Percentiles rank a stretch among this genome's conserved stretches.
Evolutionary conservation across 2,113 vertebrate species (phyloP).

Genomic region (Poecile atricapillus): DNA sequence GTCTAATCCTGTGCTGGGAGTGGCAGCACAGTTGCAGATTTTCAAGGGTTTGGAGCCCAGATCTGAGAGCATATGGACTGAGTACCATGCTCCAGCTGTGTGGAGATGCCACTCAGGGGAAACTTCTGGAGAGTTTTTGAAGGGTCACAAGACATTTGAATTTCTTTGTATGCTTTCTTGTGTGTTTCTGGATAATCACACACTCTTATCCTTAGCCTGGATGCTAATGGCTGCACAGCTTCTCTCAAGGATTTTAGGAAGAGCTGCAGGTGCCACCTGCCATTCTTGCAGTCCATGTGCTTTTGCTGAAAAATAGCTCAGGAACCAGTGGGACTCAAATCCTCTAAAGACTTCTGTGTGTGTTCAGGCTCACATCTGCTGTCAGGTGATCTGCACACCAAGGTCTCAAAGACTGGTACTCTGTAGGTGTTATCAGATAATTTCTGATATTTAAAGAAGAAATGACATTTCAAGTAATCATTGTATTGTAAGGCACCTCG

Average conservation of each 20-base stretch:
- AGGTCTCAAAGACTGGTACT: not conserved
- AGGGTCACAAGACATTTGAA: not conserved
- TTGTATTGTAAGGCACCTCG: not conserved
- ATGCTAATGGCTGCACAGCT: not conserved
- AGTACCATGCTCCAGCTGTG: not conserved
- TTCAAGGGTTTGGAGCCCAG: not conserved
- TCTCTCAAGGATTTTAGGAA: accelerated
- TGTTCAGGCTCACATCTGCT: not conserved
- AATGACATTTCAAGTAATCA: not conserved
- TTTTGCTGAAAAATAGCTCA: not conserved
- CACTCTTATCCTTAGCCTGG: not conserved
- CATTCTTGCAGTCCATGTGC: not conserved
- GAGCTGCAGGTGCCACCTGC: not conserved
- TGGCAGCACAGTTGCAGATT: not conserved
- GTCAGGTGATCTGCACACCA: not conserved
- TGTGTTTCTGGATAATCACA: not conserved
- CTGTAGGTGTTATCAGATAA: not conserved
- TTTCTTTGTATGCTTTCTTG: accelerated
- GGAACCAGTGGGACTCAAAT: not conserved
- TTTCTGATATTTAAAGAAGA: not conserved
- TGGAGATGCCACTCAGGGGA: not conserved
- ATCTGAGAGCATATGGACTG: not conserved
- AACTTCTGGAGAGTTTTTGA: not conserved
- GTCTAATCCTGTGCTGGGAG: not conserved
- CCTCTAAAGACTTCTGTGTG: not conserved